These are phyloP conservation scores for Coronaproctus castanopsis DNA, from an alignment of 2,888 invertebrate genomes.

Conservation along the genomic window DNA sequence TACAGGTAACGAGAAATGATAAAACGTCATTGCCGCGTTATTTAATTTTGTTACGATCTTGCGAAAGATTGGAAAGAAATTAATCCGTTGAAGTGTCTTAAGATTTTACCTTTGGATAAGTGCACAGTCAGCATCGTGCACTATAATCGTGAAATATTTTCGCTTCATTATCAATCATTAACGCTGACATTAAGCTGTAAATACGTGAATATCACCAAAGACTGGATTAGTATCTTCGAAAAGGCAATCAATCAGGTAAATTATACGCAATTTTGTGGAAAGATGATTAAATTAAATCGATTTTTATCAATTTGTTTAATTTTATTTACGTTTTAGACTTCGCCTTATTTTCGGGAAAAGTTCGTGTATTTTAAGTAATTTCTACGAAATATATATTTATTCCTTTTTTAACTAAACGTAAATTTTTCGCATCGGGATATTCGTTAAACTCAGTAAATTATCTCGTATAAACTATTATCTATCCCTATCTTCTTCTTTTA, in stretches of 20 bases:
- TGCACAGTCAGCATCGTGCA: slow-evolving; percentile 39
- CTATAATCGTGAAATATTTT: slow-evolving; percentile 36
- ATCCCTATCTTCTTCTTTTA: too few relatives aligned
- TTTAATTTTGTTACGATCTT: slow-evolving; percentile 49
- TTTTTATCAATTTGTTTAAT: too few relatives aligned
- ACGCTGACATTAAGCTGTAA: slow-evolving; percentile 13
- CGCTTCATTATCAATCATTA: slow-evolving; percentile 33
- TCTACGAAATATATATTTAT: too few relatives aligned
- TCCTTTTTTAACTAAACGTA: too few relatives aligned
- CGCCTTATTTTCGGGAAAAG: too few relatives aligned
- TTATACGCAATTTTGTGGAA: too few relatives aligned
- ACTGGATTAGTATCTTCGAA: slow-evolving; percentile 36
- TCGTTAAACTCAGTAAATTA: too few relatives aligned
- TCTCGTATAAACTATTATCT: too few relatives aligned
- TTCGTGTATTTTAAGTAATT: too few relatives aligned
- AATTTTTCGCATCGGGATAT: too few relatives aligned
- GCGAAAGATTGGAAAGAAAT: slow-evolving; percentile 39
- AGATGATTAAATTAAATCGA: too few relatives aligned
- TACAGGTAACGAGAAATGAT: slow-evolving; percentile 20
- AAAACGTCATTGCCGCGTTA: slow-evolving; percentile 32
- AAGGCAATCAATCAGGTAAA: slow-evolving; percentile 33
- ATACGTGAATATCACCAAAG: slow-evolving; percentile 29
- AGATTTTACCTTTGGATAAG: slow-evolving; percentile 47
- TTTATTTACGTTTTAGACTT: too few relatives aligned
- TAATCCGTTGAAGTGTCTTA: slow-evolving; percentile 40